Conservation (phyloP, 2,113 vertebrate species). For the Heteronetta atricapilla region DNA sequence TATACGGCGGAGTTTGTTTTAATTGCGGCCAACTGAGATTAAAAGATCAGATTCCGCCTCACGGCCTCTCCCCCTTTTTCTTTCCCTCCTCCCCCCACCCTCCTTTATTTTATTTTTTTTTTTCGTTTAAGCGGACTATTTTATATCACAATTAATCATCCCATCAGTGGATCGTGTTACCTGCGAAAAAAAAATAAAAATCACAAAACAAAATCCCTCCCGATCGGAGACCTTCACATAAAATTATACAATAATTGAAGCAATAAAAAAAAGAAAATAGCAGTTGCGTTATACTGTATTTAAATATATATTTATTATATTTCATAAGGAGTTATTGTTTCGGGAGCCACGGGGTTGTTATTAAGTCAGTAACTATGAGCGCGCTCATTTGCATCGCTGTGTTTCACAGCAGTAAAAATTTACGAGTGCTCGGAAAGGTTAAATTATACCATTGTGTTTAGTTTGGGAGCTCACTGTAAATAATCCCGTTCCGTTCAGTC, state of each 20-base stretch:
- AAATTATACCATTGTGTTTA: constrained; percentile 84
- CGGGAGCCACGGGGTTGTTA: constrained; percentile 76
- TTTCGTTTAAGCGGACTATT: constrained; percentile 77
- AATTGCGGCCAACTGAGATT: constrained; percentile 83
- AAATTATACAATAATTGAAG: constrained; percentile 80
- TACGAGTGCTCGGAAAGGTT: constrained; percentile 82
- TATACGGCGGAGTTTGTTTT: constrained; percentile 86
- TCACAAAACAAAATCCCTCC: not conserved
- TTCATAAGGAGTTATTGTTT: constrained; percentile 84
- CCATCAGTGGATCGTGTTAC: constrained; percentile 75
- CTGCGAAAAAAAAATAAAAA: not conserved
- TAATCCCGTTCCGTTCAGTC: constrained; percentile 64
- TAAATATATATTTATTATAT: constrained; percentile 85
- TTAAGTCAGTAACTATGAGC: constrained; percentile 73
- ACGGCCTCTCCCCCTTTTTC: not conserved
- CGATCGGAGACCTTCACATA: constrained; percentile 77
- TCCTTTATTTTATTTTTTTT: not conserved
- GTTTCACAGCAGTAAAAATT: constrained; percentile 82
- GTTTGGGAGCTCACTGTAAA: constrained; percentile 78
- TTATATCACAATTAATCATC: constrained; percentile 86
- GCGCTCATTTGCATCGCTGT: constrained; percentile 74
- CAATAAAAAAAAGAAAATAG: constrained; percentile 77
- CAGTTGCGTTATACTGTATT: constrained; percentile 78
- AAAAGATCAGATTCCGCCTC: constrained; percentile 76
- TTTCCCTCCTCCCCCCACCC: not conserved